Percentiles rank a stretch among this genome's conserved stretches.
phyloP scores from a whole-genome alignment of 2,113 vertebrate species.

The Porphyrio hochstetteri region DNA sequence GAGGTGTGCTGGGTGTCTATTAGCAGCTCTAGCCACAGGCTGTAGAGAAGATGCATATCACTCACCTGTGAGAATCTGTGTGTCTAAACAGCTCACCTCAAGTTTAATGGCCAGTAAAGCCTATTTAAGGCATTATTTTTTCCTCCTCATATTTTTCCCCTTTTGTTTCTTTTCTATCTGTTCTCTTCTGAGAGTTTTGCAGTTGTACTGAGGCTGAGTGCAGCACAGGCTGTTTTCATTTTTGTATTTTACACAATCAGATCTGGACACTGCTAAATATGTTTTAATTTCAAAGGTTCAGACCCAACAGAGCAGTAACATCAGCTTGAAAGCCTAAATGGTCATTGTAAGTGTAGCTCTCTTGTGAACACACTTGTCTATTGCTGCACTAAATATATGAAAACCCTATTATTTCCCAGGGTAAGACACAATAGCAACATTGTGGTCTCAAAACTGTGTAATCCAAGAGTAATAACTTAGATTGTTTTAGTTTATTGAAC shows the following conservation, averaged over 20 bases:
- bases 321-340: conserved; percentile 6
- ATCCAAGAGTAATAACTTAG: conserved; percentile 66
- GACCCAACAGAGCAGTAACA: not conserved
- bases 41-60: not conserved
- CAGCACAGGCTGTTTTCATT: not conserved
- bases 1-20: not conserved
- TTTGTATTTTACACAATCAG: not conserved
- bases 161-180: not conserved
- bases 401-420: conserved; percentile 71
- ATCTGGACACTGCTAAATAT: not conserved
- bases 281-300: conserved; percentile 16
- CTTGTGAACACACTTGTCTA: conserved; percentile 49
- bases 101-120: conserved; percentile 31
- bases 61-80: not conserved
- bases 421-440: conserved; percentile 53
- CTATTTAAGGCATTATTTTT: not conserved
- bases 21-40: not conserved
- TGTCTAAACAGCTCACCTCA: conserved; percentile 10
- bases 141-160: not conserved
- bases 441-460: conserved; percentile 59
- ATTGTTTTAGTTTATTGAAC: conserved; percentile 73
- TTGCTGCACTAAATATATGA: conserved; percentile 59
- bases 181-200: not conserved
- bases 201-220: accelerated
- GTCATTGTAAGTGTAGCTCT: conserved; percentile 1